phyloP scores from a whole-genome alignment of 2,797 vertebrate species.

The Neopelma chrysocephalum region DNA sequence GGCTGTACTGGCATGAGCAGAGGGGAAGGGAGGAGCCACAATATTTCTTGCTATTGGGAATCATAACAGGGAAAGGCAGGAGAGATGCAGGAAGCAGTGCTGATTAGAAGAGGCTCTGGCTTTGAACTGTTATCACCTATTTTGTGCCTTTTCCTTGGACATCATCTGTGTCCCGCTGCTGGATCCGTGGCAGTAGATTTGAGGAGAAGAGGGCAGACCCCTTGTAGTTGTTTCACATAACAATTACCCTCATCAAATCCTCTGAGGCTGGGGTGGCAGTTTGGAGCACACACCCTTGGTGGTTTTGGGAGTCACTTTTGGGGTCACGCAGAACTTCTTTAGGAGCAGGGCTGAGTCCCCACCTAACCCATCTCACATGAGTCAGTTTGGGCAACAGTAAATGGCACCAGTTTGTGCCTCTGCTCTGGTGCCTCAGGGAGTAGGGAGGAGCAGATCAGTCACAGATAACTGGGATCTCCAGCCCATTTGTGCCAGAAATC shows the following conservation, averaged over 20 bases:
- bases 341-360: background rate
- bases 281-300: background rate
- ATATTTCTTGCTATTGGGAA: background rate
- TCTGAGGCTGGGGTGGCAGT: background rate
- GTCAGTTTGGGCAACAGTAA: background rate
- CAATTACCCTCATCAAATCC: background rate
- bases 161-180: background rate
- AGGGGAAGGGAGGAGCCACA: background rate
- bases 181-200: accelerated
- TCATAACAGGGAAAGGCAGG: background rate
- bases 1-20: background rate
- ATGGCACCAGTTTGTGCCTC: background rate
- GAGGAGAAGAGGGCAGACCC: background rate
- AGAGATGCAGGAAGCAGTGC: background rate
- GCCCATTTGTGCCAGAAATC: conserved; percentile 21
- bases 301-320: background rate
- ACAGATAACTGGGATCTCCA: conserved; percentile 1
- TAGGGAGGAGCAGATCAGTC: conserved; percentile 1
- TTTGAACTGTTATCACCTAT: background rate
- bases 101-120: background rate
- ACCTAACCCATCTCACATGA: accelerated
- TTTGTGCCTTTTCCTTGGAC: background rate
- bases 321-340: background rate
- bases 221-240: accelerated
- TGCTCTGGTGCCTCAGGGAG: background rate